A percentile compares a stretch with the other conserved stretches of the same genome.
phyloP scores from a whole-genome alignment of 2,888 invertebrate species.

The Ptychoptera contaminata region DNA sequence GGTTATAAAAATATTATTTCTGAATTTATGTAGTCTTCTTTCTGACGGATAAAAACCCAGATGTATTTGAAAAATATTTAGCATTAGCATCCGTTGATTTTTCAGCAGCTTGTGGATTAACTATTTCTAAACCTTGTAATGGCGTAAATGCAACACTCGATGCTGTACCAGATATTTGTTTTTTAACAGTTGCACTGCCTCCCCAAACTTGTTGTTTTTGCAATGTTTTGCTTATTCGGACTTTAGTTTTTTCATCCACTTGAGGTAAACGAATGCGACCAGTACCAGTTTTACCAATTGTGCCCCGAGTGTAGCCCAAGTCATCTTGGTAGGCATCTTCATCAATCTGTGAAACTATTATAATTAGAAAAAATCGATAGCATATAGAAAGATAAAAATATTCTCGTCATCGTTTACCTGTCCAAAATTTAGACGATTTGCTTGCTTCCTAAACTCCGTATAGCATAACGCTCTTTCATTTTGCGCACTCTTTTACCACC shows the following conservation, averaged over 20 bases:
- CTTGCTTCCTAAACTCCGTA: constrained; percentile 93
- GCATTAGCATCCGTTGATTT: constrained; percentile 73
- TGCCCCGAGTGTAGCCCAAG: constrained; percentile 90
- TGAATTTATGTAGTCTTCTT: constrained; percentile 16
- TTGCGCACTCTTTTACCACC: constrained; percentile 94
- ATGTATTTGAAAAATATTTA: constrained; percentile 92
- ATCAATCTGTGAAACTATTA: constrained; percentile 55
- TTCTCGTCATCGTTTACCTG: constrained; percentile 62
- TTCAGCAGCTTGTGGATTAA: constrained; percentile 96
- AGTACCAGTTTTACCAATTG: constrained; percentile 85
- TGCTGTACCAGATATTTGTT: constrained; percentile 93
- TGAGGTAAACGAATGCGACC: constrained; percentile 86
- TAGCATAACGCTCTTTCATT: constrained; percentile 97
- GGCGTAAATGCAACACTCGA: constrained; percentile 98
- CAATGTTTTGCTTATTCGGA: constrained; percentile 92
- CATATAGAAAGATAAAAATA: not conserved
- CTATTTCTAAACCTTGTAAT: constrained; percentile 93
- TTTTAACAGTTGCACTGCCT: constrained; percentile 79
- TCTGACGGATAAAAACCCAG: constrained; percentile 65
- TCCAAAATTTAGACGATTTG: constrained; percentile 96
- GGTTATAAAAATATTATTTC: too few relatives aligned
- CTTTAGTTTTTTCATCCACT: constrained; percentile 98
- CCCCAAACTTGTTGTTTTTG: constrained; percentile 89
- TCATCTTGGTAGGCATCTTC: constrained; percentile 99
- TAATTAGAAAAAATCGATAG: constrained; percentile 5